Percentiles rank a stretch among this genome's conserved stretches.
These are phyloP conservation scores for Umimayanthus kanabou DNA, from an alignment of 92 coral and sea anemone species.

Conservation along the genomic window DNA sequence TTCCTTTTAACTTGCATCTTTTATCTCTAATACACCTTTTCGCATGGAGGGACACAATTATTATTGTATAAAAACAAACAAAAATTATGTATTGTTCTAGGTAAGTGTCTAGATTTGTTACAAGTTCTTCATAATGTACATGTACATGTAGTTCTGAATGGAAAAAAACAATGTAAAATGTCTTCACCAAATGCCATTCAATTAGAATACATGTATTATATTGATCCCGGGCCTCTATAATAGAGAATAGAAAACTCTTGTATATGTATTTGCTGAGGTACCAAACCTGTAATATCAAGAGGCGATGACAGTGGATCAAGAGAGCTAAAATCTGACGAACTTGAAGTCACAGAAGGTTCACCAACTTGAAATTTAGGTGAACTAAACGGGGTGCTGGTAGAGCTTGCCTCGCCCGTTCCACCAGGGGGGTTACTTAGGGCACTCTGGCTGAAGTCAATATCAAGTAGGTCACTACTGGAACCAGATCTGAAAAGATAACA, in stretches of 20 bases:
- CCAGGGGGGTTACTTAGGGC: constrained; percentile 7
- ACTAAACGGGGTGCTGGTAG: constrained; percentile 24
- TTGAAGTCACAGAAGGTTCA: neutral
- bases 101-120: too few relatives aligned
- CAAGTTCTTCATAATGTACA: too few relatives aligned
- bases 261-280: neutral
- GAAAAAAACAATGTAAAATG: too few relatives aligned
- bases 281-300: constrained; percentile 31
- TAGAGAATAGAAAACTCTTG: neutral
- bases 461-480: constrained; percentile 37
- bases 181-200: too few relatives aligned
- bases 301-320: constrained; percentile 26
- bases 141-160: too few relatives aligned
- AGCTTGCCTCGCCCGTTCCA: constrained; percentile 7
- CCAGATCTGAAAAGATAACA: neutral
- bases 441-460: constrained; percentile 43
- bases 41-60: too few relatives aligned
- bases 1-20: too few relatives aligned
- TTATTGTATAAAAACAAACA: too few relatives aligned
- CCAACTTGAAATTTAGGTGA: constrained; percentile 41
- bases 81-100: too few relatives aligned
- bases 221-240: neutral
- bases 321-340: constrained; percentile 26
- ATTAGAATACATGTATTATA: neutral
- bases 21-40: too few relatives aligned